Percentiles rank a stretch among this genome's conserved stretches.
These are phyloP conservation scores for Camponotus floridanus DNA, from an alignment of 1,140 invertebrate genomes.

Conservation along the genomic window DNA sequence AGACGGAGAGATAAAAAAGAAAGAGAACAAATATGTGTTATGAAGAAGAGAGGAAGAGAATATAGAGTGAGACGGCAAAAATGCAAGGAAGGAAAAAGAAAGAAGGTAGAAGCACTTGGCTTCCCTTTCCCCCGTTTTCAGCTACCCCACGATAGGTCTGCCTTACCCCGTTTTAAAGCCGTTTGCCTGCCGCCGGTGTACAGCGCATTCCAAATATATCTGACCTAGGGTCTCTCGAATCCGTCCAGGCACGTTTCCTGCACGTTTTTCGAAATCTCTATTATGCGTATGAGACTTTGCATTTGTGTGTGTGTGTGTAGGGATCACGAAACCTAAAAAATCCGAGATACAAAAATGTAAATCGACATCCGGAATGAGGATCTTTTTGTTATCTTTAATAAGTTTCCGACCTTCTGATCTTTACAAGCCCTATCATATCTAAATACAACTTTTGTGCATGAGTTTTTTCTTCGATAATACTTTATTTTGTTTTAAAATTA, in stretches of 20 bases:
- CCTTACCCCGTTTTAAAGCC: conserved; percentile 64
- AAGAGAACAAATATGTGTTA: not conserved
- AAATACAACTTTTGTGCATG: not conserved
- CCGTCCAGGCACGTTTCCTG: conserved; percentile 19
- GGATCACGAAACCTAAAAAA: no score
- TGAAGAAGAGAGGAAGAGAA: not conserved
- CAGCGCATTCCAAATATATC: conserved; percentile 73
- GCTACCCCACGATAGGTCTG: conserved; percentile 66
- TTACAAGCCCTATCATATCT: no score
- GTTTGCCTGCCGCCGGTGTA: conserved; percentile 62
- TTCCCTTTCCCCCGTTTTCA: conserved; percentile 73
- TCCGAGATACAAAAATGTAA: not conserved
- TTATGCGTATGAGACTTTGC: not conserved
- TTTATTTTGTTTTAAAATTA: not conserved
- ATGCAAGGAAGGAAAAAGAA: conserved; percentile 24
- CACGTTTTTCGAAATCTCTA: conserved; percentile 36
- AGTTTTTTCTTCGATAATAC: not conserved
- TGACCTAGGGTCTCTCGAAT: conserved; percentile 23
- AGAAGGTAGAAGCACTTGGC: conserved; percentile 69
- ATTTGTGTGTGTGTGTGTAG: not conserved
- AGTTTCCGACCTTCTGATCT: no score
- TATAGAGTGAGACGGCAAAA: not conserved
- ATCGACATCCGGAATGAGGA: not conserved
- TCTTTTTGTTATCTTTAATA: no score
- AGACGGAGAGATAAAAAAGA: conserved; percentile 25